Conservation (phyloP, 2,113 vertebrate species). For the Pomatostomus ruficeps region DNA sequence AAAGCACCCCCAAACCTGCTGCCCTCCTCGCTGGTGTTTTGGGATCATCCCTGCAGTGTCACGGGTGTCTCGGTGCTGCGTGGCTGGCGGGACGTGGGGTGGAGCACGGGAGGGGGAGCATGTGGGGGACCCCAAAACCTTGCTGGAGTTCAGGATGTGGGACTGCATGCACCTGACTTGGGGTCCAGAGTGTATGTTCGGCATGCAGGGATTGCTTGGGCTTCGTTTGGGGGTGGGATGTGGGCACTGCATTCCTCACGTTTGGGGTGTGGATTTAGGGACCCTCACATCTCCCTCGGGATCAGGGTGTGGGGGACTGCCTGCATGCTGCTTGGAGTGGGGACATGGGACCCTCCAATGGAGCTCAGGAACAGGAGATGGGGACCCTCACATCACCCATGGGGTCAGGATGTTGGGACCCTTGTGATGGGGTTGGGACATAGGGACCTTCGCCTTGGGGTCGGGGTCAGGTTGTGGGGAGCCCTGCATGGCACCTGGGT, state of each 20-base stretch:
- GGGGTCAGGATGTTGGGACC: background rate
- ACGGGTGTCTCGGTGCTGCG: background rate
- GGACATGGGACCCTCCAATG: accelerated
- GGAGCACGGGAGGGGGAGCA: background rate
- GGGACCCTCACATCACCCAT: background rate
- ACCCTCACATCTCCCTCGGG: accelerated
- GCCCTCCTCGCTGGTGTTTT: background rate
- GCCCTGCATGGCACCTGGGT: background rate
- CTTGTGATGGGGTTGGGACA: background rate
- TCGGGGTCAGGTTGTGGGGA: background rate
- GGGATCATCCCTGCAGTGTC: background rate
- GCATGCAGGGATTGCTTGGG: background rate
- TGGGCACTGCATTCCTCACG: accelerated
- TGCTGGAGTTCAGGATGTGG: background rate
- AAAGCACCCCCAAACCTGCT: background rate
- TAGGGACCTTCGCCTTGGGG: background rate
- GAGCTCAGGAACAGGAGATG: background rate
- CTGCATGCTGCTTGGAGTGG: background rate
- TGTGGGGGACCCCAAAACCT: background rate
- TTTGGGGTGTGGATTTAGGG: background rate
- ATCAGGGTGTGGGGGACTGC: background rate
- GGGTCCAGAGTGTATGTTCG: accelerated
- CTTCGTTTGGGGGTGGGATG: background rate
- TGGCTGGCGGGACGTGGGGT: accelerated
- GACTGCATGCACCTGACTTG: background rate